A percentile compares a stretch with the other conserved stretches of the same genome.
phyloP scores from a whole-genome alignment of 2,797 vertebrate genomes.

The Chelidonichthys spinosus region DNA sequence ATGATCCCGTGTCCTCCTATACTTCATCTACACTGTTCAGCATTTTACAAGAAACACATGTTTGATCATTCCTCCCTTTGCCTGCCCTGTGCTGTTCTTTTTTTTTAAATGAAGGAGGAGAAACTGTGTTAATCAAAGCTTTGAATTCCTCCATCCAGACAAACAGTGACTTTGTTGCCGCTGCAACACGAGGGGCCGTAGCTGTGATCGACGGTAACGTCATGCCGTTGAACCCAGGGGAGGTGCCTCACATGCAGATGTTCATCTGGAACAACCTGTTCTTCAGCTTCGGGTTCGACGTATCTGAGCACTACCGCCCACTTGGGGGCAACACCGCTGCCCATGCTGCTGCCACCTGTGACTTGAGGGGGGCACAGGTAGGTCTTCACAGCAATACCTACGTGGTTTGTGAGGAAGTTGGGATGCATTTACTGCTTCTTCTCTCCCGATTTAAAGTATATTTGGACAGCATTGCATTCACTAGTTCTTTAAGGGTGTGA shows the following conservation, averaged over 20 bases:
- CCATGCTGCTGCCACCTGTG: constrained; percentile 90
- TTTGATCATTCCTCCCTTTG: background rate
- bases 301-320: constrained; percentile 92
- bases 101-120: background rate
- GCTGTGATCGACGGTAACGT: constrained; percentile 93
- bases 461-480: background rate
- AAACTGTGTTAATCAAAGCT: background rate
- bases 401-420: background rate
- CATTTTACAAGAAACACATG: background rate
- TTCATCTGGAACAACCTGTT: constrained; percentile 99
- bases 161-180: constrained; percentile 93
- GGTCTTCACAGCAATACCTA: constrained; percentile 5
- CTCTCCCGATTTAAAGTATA: background rate
- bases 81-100: background rate
- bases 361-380: constrained; percentile 91
- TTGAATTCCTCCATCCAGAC: constrained; percentile 79
- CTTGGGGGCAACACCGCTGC: constrained; percentile 93
- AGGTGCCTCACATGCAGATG: constrained; percentile 95
- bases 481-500: background rate
- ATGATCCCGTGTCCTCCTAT: background rate
- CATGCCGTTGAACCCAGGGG: constrained; percentile 95
- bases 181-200: constrained; percentile 91
- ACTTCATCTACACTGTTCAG: background rate
- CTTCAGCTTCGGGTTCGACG: constrained; percentile 94
- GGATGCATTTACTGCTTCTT: background rate